These are phyloP conservation scores for Aurelia aurita DNA, from an alignment of 30 jellyfish, hydroid and myxozoan genomes.

Conservation along the genomic window DNA sequence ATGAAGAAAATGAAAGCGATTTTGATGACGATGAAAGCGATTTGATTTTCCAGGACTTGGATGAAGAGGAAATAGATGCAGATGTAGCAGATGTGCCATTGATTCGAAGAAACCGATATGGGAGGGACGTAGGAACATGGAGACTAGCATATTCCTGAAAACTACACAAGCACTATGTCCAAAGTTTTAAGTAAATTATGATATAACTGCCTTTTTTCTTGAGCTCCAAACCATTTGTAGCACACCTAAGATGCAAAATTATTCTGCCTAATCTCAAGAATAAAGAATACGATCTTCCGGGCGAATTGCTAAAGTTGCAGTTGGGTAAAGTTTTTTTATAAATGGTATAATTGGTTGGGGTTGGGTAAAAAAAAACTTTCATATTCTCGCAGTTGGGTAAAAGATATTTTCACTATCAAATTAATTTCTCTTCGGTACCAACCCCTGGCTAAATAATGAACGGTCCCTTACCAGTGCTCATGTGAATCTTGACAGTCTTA, in stretches of 20 bases:
- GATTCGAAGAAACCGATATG: neutral
- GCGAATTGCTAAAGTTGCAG: no score
- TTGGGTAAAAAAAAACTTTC: no score
- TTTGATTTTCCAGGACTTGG: neutral
- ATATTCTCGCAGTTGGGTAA: no score
- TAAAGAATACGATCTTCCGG: no score
- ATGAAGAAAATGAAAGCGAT: no score
- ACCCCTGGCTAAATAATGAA: neutral
- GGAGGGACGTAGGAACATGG: neutral
- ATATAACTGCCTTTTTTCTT: neutral
- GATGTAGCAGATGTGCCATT: no score
- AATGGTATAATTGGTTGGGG: neutral
- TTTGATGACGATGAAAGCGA: conserved; percentile 29
- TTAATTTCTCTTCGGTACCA: no score
- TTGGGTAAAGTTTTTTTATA: neutral
- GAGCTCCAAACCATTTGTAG: no score
- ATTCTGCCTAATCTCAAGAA: no score
- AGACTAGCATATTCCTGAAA: neutral
- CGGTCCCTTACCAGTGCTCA: conserved; percentile 3
- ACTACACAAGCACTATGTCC: neutral
- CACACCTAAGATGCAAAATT: no score
- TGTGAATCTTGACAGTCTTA: no score
- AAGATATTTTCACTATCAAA: no score
- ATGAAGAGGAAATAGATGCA: conserved; percentile 22
- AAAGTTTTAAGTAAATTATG: neutral